Evolutionary conservation across 2,888 invertebrate species (phyloP).

Genomic region (Creontiades dilutus): DNA sequence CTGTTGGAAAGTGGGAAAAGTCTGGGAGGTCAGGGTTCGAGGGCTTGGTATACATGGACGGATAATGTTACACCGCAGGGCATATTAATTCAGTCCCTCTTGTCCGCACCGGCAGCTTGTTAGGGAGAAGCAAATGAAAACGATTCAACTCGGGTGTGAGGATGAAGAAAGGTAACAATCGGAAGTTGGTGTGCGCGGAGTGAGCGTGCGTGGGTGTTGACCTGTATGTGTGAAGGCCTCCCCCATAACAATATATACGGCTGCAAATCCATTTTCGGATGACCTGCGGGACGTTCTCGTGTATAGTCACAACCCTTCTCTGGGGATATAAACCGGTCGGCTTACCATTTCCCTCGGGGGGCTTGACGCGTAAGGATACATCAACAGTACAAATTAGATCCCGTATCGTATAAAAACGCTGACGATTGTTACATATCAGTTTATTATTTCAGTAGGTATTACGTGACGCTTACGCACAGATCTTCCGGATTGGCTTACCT

Average conservation of each 20-base stretch:
- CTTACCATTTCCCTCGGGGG: too few species aligned
- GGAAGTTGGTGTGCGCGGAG: conserved; percentile 14
- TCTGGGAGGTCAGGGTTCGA: not conserved
- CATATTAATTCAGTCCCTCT: conserved; percentile 42
- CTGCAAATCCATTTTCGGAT: conserved; percentile 27
- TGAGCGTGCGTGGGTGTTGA: not conserved
- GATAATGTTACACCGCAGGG: conserved; percentile 51
- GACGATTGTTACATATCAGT: too few species aligned
- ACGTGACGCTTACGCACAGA: too few species aligned
- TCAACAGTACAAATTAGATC: too few species aligned
- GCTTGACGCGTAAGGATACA: too few species aligned
- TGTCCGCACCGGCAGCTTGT: conserved; percentile 39
- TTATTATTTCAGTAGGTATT: too few species aligned
- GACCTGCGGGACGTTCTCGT: conserved; percentile 9
- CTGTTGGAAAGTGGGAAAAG: not conserved
- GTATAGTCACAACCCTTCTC: not conserved
- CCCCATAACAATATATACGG: conserved; percentile 19
- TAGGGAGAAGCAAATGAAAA: conserved; percentile 47
- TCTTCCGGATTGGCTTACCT: too few species aligned
- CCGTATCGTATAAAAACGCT: too few species aligned
- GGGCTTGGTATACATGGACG: conserved; percentile 11
- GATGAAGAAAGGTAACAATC: conserved; percentile 33
- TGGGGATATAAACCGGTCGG: not conserved
- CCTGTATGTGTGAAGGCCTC: not conserved
- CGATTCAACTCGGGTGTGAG: not conserved